Conservation (phyloP, 2,113 vertebrate genomes). For the Sialia sialis region DNA sequence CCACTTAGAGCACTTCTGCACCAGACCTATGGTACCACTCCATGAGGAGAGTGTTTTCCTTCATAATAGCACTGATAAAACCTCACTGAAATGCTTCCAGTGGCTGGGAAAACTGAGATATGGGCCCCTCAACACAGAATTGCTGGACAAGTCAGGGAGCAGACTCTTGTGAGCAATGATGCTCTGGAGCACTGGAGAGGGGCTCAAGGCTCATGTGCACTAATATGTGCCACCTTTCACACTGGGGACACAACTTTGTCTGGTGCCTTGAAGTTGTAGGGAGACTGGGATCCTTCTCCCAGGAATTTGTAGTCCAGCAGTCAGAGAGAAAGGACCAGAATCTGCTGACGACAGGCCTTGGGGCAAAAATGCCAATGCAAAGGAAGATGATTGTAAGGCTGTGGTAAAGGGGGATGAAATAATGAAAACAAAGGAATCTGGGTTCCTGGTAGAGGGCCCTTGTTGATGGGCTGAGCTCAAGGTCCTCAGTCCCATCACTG, state of each 20-base stretch:
- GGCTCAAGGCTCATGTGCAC: neutral
- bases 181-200: neutral
- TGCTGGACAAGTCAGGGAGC: neutral
- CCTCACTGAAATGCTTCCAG: neutral
- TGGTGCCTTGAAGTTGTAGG: accelerated
- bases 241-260: neutral
- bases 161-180: neutral
- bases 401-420: neutral
- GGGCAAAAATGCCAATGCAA: neutral
- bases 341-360: neutral
- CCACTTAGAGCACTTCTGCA: neutral
- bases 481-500: neutral
- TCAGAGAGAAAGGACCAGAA: neutral
- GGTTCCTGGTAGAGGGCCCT: neutral
- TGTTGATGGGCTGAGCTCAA: neutral
- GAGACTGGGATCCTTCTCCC: neutral
- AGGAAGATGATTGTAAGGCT: neutral
- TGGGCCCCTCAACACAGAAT: neutral
- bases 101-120: neutral
- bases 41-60: neutral
- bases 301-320: neutral
- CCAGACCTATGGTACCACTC: neutral
- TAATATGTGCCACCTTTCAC: accelerated
- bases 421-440: neutral
- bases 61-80: neutral